Evolutionary conservation across 2,888 invertebrate species (phyloP).

Genomic region (Aethes cnicana): DNA sequence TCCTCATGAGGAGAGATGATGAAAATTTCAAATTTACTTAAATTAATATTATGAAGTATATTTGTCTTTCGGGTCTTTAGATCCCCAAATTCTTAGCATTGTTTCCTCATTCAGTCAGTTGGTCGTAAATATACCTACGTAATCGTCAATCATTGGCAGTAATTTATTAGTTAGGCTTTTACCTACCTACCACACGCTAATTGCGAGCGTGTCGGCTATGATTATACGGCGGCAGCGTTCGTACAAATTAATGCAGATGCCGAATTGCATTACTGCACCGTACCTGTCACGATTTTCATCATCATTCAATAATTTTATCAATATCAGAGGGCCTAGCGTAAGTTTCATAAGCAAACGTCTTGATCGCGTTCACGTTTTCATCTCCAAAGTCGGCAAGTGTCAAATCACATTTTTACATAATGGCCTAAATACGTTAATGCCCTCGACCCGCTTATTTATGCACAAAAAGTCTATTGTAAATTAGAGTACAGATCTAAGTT

Average conservation of each 20-base stretch:
- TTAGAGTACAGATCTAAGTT: too few relatives aligned
- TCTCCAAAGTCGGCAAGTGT: too few relatives aligned
- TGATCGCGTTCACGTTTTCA: too few relatives aligned
- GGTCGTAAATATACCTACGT: conserved; percentile 3
- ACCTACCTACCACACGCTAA: too few relatives aligned
- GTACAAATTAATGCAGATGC: conserved; percentile 32
- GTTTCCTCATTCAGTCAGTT: background rate
- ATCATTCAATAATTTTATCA: background rate
- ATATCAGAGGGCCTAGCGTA: background rate
- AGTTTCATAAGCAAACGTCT: too few relatives aligned
- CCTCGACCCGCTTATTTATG: too few relatives aligned
- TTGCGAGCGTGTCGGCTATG: conserved; percentile 15
- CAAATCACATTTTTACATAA: background rate
- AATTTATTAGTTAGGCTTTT: conserved; percentile 10
- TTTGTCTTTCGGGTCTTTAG: too few relatives aligned
- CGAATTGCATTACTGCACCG: conserved; percentile 26
- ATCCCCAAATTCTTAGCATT: background rate
- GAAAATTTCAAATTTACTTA: too few relatives aligned
- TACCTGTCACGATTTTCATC: conserved; percentile 2
- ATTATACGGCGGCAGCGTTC: conserved; percentile 30
- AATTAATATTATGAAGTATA: too few relatives aligned
- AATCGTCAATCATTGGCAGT: conserved; percentile 9
- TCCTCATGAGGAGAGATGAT: too few relatives aligned
- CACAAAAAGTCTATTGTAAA: too few relatives aligned
- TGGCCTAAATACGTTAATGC: too few relatives aligned